phyloP scores from a whole-genome alignment of 2,113 vertebrate genomes.

The Phrynosoma platyrhinos region DNA sequence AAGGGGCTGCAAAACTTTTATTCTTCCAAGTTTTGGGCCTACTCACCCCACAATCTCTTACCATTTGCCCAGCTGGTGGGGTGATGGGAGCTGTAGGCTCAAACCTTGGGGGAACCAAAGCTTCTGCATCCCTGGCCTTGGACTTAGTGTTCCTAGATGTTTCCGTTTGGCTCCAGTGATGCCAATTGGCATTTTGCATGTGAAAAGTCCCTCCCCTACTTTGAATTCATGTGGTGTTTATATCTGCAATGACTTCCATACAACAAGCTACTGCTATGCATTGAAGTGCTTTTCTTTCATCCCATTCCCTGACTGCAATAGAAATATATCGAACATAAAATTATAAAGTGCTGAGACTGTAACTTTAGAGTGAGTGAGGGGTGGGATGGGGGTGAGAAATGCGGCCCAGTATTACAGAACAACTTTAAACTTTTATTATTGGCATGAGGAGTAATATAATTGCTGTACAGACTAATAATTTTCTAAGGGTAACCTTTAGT shows the following conservation, averaged over 20 bases:
- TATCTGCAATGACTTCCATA: conserved; percentile 57
- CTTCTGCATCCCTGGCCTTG: too few species aligned
- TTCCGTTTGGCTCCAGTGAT: conserved; percentile 35
- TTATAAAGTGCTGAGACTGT: conserved; percentile 62
- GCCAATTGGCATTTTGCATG: conserved; percentile 60
- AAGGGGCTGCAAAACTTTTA: not conserved
- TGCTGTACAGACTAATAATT: conserved; percentile 64
- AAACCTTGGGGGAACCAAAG: not conserved
- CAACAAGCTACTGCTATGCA: conserved; percentile 47
- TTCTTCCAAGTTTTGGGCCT: not conserved
- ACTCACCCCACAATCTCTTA: not conserved
- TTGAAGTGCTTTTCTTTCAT: conserved; percentile 69
- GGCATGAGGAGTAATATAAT: conserved; percentile 52
- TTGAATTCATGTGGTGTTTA: conserved; percentile 58
- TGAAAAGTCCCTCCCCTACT: conserved; percentile 57
- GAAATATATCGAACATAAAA: conserved; percentile 71
- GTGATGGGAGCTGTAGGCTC: not conserved
- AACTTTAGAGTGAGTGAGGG: conserved; percentile 7
- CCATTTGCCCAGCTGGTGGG: not conserved
- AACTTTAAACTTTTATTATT: conserved; percentile 50
- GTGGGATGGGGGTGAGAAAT: not conserved
- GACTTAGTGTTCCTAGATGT: too few species aligned
- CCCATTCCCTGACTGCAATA: conserved; percentile 68
- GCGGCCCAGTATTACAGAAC: not conserved
- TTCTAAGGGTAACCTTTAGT: conserved; percentile 64